Percentiles rank a stretch among this genome's conserved stretches.
These are phyloP conservation scores for Noctuana brunneofusca DNA, from an alignment of 2,888 invertebrate genomes.

Conservation along the genomic window DNA sequence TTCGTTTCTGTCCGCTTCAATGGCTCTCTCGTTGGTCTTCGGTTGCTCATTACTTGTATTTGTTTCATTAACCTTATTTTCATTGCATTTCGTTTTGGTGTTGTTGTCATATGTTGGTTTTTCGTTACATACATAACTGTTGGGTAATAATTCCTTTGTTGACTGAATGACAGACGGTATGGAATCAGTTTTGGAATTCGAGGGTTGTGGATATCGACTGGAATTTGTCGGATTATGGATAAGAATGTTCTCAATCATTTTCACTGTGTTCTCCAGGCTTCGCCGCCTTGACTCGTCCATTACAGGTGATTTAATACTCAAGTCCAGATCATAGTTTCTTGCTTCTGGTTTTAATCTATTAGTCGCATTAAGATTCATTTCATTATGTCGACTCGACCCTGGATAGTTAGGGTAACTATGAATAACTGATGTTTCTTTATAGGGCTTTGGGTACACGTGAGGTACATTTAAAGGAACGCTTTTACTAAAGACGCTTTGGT, in stretches of 20 bases:
- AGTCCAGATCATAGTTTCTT: slow-evolving; percentile 30
- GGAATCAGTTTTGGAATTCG: neutral
- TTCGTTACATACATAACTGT: slow-evolving; percentile 12
- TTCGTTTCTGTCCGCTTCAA: slow-evolving; percentile 19
- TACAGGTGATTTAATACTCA: slow-evolving; percentile 32
- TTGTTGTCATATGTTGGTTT: neutral
- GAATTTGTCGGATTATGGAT: slow-evolving; percentile 42
- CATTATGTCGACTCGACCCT: neutral
- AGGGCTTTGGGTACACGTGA: slow-evolving; percentile 55
- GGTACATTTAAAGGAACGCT: slow-evolving; percentile 55
- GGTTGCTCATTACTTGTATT: neutral
- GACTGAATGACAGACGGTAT: neutral
- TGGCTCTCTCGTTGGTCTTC: slow-evolving; percentile 30
- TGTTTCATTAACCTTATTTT: slow-evolving; percentile 11
- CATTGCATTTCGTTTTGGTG: neutral
- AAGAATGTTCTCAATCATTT: slow-evolving; percentile 65
- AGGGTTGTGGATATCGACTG: slow-evolving; percentile 4
- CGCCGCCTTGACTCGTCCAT: slow-evolving; percentile 52
- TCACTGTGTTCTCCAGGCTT: slow-evolving; percentile 68
- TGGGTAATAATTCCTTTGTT: neutral
- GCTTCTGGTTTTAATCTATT: slow-evolving; percentile 35
- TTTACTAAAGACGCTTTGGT: slow-evolving; percentile 38
- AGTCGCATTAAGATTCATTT: slow-evolving; percentile 11
- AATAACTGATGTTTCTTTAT: slow-evolving; percentile 44
- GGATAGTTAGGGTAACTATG: slow-evolving; percentile 36